Percentiles rank a stretch among this genome's conserved stretches.
These are phyloP conservation scores for Apamea monoglypha DNA, from an alignment of 2,888 invertebrate species.

Conservation along the genomic window DNA sequence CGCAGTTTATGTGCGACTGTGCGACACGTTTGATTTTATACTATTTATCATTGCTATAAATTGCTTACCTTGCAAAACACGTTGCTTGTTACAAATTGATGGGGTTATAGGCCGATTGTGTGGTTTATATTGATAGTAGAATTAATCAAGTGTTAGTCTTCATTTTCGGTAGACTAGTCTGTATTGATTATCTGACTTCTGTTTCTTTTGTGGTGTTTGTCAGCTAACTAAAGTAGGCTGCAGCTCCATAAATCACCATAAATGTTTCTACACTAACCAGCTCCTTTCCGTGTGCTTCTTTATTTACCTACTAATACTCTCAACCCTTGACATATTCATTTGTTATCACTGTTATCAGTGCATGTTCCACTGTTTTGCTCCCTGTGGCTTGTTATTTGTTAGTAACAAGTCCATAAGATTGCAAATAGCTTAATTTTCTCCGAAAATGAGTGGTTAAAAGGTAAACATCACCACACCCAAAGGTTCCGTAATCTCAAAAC, in stretches of 20 bases:
- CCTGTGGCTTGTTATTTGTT: conserved; percentile 1
- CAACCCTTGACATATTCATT: conserved; percentile 20
- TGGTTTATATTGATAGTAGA: conserved; percentile 26
- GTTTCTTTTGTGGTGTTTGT: background rate
- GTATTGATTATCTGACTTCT: background rate
- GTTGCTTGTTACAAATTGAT: conserved; percentile 54
- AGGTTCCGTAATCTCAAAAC: conserved; percentile 77
- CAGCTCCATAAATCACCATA: conserved; percentile 1
- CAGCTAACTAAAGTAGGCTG: background rate
- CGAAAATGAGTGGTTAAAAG: conserved; percentile 24
- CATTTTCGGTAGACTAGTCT: background rate
- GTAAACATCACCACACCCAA: conserved; percentile 74
- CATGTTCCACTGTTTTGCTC: conserved; percentile 17
- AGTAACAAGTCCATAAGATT: conserved; percentile 39
- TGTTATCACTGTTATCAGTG: conserved; percentile 28
- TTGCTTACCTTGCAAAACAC: conserved; percentile 56
- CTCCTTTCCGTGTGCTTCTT: background rate
- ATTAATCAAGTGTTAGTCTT: background rate
- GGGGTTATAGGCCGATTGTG: conserved; percentile 56
- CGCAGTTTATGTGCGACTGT: conserved; percentile 78
- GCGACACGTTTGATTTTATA: conserved; percentile 78
- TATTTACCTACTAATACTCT: conserved; percentile 9
- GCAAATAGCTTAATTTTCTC: conserved; percentile 40
- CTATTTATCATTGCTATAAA: conserved; percentile 66
- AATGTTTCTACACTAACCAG: conserved; percentile 7